phyloP scores from a whole-genome alignment of 2,888 invertebrate genomes.

The Seira musarum region DNA sequence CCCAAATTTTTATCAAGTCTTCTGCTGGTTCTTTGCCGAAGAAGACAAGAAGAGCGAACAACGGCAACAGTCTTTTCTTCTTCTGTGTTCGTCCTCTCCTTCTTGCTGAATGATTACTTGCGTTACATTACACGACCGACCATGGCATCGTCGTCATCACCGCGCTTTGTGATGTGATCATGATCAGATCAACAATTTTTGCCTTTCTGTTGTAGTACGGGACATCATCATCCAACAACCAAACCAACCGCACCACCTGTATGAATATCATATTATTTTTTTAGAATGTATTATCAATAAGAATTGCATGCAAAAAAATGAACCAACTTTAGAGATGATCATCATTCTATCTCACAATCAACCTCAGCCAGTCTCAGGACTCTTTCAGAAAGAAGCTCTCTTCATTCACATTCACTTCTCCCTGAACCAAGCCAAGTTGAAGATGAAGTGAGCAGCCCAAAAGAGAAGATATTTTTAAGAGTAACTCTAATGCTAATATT shows the following conservation, averaged over 20 bases:
- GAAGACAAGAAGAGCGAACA: no score
- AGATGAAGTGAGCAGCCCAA: constrained; percentile 5
- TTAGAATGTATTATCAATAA: background rate
- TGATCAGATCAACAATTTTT: constrained; percentile 18
- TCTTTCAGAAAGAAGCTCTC: background rate
- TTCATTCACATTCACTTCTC: background rate
- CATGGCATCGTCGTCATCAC: background rate
- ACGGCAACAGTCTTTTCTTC: constrained; percentile 3
- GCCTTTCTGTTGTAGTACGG: constrained; percentile 21
- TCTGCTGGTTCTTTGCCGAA: background rate
- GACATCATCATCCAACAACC: constrained; percentile 22
- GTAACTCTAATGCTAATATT: background rate
- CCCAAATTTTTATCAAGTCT: background rate
- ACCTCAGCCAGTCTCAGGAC: background rate
- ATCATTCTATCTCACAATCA: background rate
- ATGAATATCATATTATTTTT: constrained; percentile 27
- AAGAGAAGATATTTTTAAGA: background rate
- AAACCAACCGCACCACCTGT: constrained; percentile 24
- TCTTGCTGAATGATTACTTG: constrained; percentile 34
- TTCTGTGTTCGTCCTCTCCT: background rate
- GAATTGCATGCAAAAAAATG: background rate
- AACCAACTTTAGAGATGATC: background rate
- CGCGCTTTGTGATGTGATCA: constrained; percentile 26
- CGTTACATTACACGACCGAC: constrained; percentile 30
- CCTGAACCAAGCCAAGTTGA: background rate